phyloP scores from a whole-genome alignment of 2,797 vertebrate genomes.

The Phataginus tricuspis region DNA sequence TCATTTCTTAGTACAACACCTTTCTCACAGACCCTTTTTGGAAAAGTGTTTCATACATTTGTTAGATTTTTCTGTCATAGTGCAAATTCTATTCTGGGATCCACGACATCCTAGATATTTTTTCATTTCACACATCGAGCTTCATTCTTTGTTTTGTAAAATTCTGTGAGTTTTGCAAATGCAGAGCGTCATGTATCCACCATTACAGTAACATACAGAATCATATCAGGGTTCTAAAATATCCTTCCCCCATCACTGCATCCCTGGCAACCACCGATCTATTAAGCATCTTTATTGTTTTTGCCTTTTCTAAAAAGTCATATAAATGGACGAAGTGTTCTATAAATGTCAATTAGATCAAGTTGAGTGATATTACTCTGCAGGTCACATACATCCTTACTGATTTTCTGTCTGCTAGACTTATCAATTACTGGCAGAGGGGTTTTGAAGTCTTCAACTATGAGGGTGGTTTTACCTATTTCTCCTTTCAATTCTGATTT shows the following conservation, averaged over 20 bases:
- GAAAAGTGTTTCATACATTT: background rate
- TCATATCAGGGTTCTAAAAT: background rate
- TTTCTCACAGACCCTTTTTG: background rate
- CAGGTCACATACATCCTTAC: background rate
- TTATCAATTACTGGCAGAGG: background rate
- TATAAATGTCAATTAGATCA: constrained; percentile 18
- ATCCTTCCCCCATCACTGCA: background rate
- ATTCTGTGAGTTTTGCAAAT: background rate
- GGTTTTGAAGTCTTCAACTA: background rate
- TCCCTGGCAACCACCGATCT: background rate
- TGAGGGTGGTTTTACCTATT: background rate
- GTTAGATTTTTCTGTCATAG: background rate
- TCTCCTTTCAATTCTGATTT: background rate
- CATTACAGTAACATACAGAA: background rate
- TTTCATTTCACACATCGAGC: background rate
- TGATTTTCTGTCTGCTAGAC: background rate
- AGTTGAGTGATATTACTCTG: background rate
- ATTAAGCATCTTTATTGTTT: background rate
- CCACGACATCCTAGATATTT: background rate
- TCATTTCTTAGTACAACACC: background rate
- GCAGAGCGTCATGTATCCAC: background rate
- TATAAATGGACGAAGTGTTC: background rate
- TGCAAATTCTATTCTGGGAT: background rate
- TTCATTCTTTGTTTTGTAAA: background rate
- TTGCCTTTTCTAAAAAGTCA: background rate